phyloP scores from a whole-genome alignment of 2,113 vertebrate species.

The Coracopsis vasa region DNA sequence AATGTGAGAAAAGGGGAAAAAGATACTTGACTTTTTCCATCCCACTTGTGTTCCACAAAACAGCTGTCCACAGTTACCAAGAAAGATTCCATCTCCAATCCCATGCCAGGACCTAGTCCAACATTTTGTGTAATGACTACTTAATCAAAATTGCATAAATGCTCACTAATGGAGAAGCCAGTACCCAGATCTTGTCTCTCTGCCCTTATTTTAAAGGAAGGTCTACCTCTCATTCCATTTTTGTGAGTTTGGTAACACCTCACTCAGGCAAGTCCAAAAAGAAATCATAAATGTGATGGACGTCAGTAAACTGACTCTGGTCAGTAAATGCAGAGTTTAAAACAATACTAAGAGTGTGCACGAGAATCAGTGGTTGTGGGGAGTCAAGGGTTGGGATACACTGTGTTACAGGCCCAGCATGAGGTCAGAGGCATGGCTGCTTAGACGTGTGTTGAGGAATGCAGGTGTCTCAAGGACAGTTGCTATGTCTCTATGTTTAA shows the following conservation, averaged over 20 bases:
- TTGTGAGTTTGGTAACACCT: neutral
- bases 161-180: neutral
- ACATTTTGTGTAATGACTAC: neutral
- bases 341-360: neutral
- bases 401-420: neutral
- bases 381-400: neutral
- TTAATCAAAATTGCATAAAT: neutral
- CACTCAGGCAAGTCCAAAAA: neutral
- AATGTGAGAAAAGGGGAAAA: no score
- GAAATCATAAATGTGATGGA: neutral
- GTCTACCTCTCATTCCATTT: neutral
- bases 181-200: neutral
- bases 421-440: neutral
- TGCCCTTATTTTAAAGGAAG: neutral
- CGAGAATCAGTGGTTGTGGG: neutral
- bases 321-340: neutral
- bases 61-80: no score
- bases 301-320: neutral
- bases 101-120: neutral
- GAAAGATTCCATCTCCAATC: neutral
- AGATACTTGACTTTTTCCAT: no score
- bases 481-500: neutral
- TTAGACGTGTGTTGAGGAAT: neutral
- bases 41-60: no score
- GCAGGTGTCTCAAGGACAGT: neutral